Evolutionary conservation across 2,797 vertebrate species (phyloP), one percentile per base, ranked within the genome.

Genomic region (Neosilurus mollespiculum): DNA sequence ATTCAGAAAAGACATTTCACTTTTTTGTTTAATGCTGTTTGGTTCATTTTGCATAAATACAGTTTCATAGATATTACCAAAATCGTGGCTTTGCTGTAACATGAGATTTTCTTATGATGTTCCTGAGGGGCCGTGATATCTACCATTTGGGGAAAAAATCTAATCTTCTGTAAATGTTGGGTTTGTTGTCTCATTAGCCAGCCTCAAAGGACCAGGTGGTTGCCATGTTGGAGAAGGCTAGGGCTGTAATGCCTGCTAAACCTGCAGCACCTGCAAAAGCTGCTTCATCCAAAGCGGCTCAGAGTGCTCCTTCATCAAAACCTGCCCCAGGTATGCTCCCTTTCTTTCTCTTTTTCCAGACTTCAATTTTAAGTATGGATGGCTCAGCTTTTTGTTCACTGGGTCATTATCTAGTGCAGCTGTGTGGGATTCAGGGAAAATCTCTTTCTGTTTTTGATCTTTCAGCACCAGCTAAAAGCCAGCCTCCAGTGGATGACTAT

Each of bases 121-220:
- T 30, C 1, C 8, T 22, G 9, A 11, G 22, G 43, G 37, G 10
- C 1, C 4, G 5, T 51, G 69, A 51, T 71, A 24, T 16, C 12
- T 24, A 53, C 11, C 49, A 49, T 51, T 51, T 51, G 69, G 37
- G 14, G 30, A 30, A 6, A 51, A 43, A 51, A 54, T 22, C 18
- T 54, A 7, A 54, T 72, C 20, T 0, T 59, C 18, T 1, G 0
- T 9, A 14, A 30, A n/a, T 10, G 0, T 30, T 75, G 9, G 20
- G 6, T 34, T 65, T 87, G 58, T 62, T 86, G 75, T 70, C 18
- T 87, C n/a, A 87, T 1, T 90, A 99, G 98, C 92, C 96, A 30
- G 91, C 97, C 85, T 99, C 97, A 12, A 99, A 98, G 94, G 98
- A 99, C 91, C 97, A 97, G 87, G 97, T 99, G 79, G 72, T 97